phyloP scores from a whole-genome alignment of 2,888 invertebrate genomes.

The Dexiosoma caninum region DNA sequence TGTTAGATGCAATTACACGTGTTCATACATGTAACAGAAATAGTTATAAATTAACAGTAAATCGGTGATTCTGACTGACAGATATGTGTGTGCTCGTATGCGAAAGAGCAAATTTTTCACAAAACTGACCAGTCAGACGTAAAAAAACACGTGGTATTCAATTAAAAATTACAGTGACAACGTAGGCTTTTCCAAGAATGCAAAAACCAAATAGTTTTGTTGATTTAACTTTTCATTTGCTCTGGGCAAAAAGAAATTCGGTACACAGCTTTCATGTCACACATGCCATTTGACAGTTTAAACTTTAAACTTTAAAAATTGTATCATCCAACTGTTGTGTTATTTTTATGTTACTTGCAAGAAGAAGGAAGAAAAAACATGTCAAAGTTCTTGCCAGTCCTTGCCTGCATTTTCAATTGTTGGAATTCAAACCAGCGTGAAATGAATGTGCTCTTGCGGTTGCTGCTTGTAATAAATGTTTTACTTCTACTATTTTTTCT shows the following conservation, averaged over 20 bases:
- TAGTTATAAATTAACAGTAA: no score
- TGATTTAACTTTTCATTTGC: conserved; percentile 57
- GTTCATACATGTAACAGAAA: no score
- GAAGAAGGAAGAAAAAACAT: not conserved
- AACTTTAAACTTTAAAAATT: conserved; percentile 17
- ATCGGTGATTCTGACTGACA: no score
- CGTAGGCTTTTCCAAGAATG: conserved; percentile 30
- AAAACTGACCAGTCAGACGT: no score
- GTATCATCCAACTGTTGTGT: not conserved
- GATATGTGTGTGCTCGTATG: no score
- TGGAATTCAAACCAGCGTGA: not conserved
- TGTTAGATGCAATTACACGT: no score
- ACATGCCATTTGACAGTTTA: conserved; percentile 3
- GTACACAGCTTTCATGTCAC: not conserved
- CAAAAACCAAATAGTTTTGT: conserved; percentile 23
- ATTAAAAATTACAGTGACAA: conserved; percentile 57
- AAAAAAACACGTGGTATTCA: no score
- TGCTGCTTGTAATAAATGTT: not conserved
- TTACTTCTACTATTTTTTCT: no score
- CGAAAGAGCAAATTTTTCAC: no score
- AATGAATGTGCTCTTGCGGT: not conserved
- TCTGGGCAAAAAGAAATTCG: conserved; percentile 17
- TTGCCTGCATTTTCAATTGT: no score
- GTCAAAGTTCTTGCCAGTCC: conserved; percentile 19
- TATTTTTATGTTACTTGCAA: not conserved